Conservation (phyloP, 35 echinoderm and acorn worm genomes). For the Lytechinus pictus region DNA sequence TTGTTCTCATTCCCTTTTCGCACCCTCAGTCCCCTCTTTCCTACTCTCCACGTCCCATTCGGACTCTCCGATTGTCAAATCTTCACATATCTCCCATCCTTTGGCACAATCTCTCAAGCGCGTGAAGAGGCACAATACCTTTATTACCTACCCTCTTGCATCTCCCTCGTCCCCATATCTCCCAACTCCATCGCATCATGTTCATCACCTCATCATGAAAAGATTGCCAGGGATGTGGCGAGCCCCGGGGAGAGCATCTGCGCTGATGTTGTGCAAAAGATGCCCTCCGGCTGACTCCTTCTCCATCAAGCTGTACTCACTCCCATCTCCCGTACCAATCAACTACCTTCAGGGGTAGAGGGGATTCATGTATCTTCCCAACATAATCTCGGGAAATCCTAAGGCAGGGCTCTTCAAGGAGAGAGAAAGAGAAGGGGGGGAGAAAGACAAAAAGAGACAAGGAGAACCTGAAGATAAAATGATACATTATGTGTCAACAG, state of each 20-base stretch:
- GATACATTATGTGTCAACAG: no score
- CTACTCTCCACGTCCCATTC: not conserved
- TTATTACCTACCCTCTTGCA: not conserved
- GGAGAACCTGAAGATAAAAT: no score
- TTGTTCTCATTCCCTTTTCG: not conserved
- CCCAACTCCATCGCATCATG: not conserved
- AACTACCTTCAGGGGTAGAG: not conserved
- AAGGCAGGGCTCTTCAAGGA: not conserved
- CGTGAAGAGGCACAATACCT: not conserved
- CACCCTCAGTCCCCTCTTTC: not conserved
- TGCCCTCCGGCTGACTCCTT: not conserved
- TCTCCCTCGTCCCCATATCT: not conserved
- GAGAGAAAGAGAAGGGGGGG: no score
- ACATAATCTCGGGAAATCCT: not conserved
- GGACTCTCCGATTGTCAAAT: not conserved
- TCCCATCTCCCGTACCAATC: not conserved
- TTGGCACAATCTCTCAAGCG: not conserved
- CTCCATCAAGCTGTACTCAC: not conserved
- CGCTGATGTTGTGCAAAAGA: not conserved
- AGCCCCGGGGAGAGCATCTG: not conserved
- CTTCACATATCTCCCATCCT: not conserved
- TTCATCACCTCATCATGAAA: not conserved
- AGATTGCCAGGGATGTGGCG: not conserved
- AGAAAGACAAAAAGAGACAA: not conserved
- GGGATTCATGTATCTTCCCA: not conserved